Conservation (phyloP, 2,888 invertebrate genomes). For the Therioaphis trifolii region DNA sequence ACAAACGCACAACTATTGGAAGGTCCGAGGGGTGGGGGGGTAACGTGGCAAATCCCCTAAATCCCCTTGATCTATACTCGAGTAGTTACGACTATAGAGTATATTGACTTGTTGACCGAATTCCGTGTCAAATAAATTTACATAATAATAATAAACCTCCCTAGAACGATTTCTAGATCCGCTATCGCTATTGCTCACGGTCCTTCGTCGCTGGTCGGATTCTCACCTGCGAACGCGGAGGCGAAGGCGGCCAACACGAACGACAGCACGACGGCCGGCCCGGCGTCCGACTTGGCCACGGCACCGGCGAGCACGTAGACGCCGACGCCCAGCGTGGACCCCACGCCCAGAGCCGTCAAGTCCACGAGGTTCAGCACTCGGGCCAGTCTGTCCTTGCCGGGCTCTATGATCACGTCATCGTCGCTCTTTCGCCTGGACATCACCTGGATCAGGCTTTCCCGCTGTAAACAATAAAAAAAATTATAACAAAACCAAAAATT, state of each 20-base stretch:
- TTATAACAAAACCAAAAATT: too few relatives aligned
- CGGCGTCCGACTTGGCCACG: slow-evolving; percentile 86
- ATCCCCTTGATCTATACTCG: too few relatives aligned
- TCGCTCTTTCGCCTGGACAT: slow-evolving; percentile 70
- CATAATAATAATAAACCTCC: too few relatives aligned
- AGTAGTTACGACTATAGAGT: too few relatives aligned
- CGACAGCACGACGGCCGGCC: slow-evolving; percentile 90
- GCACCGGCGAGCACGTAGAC: slow-evolving; percentile 94
- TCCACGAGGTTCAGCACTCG: slow-evolving; percentile 85
- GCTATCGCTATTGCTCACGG: too few relatives aligned
- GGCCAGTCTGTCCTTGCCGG: slow-evolving; percentile 69
- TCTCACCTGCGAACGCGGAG: slow-evolving; percentile 87
- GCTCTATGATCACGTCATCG: slow-evolving; percentile 66
- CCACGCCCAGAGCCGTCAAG: slow-evolving; percentile 87
- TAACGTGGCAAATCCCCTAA: too few relatives aligned
- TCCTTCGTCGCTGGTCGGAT: too few relatives aligned
- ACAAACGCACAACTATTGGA: too few relatives aligned
- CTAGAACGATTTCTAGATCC: too few relatives aligned
- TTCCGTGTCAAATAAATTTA: too few relatives aligned
- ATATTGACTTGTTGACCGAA: too few relatives aligned
- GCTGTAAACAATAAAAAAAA: not conserved
- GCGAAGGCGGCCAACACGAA: slow-evolving; percentile 93
- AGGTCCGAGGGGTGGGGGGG: too few relatives aligned
- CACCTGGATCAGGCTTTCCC: slow-evolving; percentile 57
- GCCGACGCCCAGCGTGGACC: slow-evolving; percentile 90